Percentiles rank a stretch among this genome's conserved stretches.
These are phyloP conservation scores for Trichacis sp. DNA, from an alignment of 2,888 invertebrate species.

Conservation along the genomic window DNA sequence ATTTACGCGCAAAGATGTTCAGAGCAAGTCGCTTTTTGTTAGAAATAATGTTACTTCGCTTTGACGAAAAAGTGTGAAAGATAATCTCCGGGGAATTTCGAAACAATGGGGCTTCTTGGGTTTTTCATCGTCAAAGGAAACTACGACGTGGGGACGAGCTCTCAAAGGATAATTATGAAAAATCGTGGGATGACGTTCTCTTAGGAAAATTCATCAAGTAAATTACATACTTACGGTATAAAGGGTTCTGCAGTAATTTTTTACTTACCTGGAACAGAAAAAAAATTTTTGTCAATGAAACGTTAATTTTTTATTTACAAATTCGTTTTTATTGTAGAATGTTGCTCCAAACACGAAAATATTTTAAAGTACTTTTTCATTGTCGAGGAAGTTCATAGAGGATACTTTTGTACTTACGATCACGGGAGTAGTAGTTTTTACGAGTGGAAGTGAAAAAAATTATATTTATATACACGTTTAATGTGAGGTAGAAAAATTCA, in stretches of 20 bases:
- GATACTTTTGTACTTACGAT: too few species aligned
- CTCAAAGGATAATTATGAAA: background rate
- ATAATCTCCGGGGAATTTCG: slow-evolving; percentile 4
- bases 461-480: too few species aligned
- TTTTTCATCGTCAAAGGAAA: slow-evolving; percentile 3
- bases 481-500: too few species aligned
- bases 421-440: too few species aligned
- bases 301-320: too few species aligned
- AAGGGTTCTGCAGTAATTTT: background rate
- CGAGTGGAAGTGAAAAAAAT: too few species aligned
- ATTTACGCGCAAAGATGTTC: slow-evolving; percentile 29
- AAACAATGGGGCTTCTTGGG: background rate
- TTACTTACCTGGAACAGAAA: slow-evolving; percentile 3
- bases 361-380: too few species aligned
- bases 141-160: background rate
- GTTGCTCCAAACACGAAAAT: too few species aligned
- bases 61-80: slow-evolving; percentile 2
- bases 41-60: slow-evolving; percentile 16
- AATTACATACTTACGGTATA: background rate
- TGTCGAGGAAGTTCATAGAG: too few species aligned
- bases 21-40: slow-evolving; percentile 21
- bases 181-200: background rate
- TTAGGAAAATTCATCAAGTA: background rate
- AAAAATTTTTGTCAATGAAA: background rate
- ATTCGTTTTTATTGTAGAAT: too few species aligned